phyloP scores from a whole-genome alignment of 2,888 invertebrate species.

The Philopedon plagiatum region DNA sequence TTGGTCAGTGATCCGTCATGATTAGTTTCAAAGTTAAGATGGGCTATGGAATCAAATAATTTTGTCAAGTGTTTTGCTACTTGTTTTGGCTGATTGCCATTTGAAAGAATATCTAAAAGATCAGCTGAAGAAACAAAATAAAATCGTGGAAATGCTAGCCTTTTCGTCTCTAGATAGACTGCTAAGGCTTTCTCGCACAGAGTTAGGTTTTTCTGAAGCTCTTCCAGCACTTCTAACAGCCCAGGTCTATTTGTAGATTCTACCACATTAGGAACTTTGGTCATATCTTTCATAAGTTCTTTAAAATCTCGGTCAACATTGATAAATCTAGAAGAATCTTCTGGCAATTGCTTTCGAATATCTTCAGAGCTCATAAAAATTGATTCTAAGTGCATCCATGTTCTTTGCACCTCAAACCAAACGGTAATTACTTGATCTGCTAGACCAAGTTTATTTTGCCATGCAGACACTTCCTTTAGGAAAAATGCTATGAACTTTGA shows the following conservation, averaged over 20 bases:
- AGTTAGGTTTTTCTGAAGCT: constrained; percentile 86
- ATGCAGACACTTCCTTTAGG: constrained; percentile 92
- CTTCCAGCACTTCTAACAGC: constrained; percentile 84
- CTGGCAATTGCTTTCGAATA: constrained; percentile 93
- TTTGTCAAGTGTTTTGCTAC: constrained; percentile 94
- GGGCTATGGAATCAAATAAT: constrained; percentile 95
- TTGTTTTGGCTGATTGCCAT: constrained; percentile 92
- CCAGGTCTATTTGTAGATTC: constrained; percentile 91
- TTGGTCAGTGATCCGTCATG: constrained; percentile 71
- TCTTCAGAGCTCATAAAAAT: constrained; percentile 99
- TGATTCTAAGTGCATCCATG: constrained; percentile 97
- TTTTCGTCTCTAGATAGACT: constrained; percentile 96
- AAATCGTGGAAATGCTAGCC: constrained; percentile 95
- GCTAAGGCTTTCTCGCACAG: constrained; percentile 97
- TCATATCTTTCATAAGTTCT: constrained; percentile 82
- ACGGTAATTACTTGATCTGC: constrained; percentile 94
- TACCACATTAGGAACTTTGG: constrained; percentile 89
- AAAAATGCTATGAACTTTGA: constrained; percentile 98
- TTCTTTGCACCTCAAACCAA: constrained; percentile 97
- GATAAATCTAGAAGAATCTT: constrained; percentile 94
- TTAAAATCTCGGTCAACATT: constrained; percentile 93
- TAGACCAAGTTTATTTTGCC: constrained; percentile 93
- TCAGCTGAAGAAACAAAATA: constrained; percentile 98
- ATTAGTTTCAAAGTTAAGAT: constrained; percentile 81
- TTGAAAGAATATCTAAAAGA: constrained; percentile 93